Percentiles rank a stretch among this genome's conserved stretches.
phyloP scores from a whole-genome alignment of 2,113 vertebrate species.

The Ahaetulla prasina region DNA sequence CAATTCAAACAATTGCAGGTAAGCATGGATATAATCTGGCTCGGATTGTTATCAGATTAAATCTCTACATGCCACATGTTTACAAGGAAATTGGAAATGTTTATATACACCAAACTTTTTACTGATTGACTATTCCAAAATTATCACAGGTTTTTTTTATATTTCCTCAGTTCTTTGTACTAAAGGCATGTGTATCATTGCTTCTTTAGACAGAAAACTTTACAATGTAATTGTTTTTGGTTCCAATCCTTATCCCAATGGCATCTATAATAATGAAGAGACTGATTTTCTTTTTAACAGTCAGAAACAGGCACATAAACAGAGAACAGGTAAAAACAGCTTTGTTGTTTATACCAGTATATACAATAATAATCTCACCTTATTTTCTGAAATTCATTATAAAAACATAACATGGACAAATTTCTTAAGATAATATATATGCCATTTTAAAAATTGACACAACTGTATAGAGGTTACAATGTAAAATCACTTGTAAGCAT shows the following conservation, averaged over 20 bases:
- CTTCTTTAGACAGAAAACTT: background rate
- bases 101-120: background rate
- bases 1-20: background rate
- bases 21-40: background rate
- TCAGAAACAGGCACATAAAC: background rate
- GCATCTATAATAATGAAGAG: background rate
- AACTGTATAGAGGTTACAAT: background rate
- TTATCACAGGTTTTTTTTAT: background rate
- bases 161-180: background rate
- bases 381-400: conserved; percentile 9
- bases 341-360: conserved; percentile 10
- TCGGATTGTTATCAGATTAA: background rate
- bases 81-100: background rate
- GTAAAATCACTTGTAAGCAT: background rate
- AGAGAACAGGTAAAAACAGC: background rate
- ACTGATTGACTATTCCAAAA: background rate
- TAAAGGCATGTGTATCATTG: background rate
- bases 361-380: background rate
- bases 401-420: conserved; percentile 22
- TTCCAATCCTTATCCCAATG: background rate
- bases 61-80: background rate
- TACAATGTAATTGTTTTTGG: background rate
- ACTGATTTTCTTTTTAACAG: background rate
- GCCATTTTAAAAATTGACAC: conserved; percentile 31
- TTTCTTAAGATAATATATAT: background rate